A percentile compares a stretch with the other conserved stretches of the same genome.
Evolutionary conservation across 2,113 vertebrate species (phyloP).

Genomic region (Python bivittatus): DNA sequence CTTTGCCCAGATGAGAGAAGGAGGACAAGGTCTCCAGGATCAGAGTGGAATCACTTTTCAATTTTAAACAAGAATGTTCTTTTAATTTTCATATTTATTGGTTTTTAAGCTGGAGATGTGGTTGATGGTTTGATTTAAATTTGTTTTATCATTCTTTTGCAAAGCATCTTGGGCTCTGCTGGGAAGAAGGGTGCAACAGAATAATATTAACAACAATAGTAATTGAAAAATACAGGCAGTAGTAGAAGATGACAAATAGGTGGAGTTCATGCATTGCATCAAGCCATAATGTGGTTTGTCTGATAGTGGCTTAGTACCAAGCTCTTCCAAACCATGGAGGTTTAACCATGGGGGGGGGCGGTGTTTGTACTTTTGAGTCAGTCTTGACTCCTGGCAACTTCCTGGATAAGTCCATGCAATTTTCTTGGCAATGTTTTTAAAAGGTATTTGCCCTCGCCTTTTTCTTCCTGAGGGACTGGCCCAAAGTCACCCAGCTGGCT

Average conservation of each 20-base stretch:
- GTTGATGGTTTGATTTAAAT: too few species aligned
- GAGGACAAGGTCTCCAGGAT: too few species aligned
- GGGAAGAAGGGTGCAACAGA: too few species aligned
- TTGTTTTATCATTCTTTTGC: too few species aligned
- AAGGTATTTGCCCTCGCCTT: not conserved
- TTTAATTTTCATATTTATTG: too few species aligned
- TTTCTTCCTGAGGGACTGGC: not conserved
- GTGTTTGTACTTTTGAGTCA: not conserved
- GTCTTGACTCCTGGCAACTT: not conserved
- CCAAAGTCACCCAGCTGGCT: not conserved
- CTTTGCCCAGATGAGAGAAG: too few species aligned
- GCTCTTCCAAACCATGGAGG: not conserved
- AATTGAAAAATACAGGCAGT: not conserved
- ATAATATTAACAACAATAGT: not conserved
- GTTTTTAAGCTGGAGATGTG: too few species aligned
- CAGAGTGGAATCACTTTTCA: too few species aligned
- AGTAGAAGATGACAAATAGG: not conserved
- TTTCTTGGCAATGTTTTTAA: too few species aligned
- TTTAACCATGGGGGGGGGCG: too few species aligned
- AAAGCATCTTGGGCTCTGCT: too few species aligned
- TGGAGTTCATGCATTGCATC: not conserved
- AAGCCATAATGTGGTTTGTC: not conserved
- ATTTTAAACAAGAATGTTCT: too few species aligned
- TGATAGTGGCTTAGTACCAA: not conserved
- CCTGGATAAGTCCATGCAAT: not conserved